These are phyloP conservation scores for Argopecten irradians DNA, from an alignment of 1,140 invertebrate genomes.

Conservation along the genomic window DNA sequence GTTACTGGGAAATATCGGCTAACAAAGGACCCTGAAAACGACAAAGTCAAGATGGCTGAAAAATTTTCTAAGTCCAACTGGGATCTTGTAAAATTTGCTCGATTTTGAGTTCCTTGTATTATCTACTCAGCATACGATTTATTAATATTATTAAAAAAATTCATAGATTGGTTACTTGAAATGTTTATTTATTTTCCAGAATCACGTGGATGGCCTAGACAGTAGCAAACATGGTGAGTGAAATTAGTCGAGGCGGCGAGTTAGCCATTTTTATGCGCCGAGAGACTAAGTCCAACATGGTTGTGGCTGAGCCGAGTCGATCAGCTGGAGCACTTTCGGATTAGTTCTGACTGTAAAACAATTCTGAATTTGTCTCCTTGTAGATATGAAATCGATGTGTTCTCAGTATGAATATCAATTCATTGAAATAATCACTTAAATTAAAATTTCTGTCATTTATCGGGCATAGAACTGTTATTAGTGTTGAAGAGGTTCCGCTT, in stretches of 20 bases:
- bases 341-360: not conserved
- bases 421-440: too few relatives aligned
- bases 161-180: not conserved
- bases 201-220: conserved; percentile 38
- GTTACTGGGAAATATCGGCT: conserved; percentile 26
- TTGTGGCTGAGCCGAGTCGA: not conserved
- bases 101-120: conserved; percentile 25
- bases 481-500: too few relatives aligned
- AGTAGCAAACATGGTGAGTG: conserved; percentile 43
- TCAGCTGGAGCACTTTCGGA: not conserved
- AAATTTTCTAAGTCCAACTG: conserved; percentile 60
- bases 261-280: conserved; percentile 27
- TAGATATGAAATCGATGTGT: not conserved
- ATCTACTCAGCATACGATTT: not conserved
- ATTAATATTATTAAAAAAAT: not conserved
- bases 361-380: not conserved
- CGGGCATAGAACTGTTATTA: too few relatives aligned
- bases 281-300: conserved; percentile 35
- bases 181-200: conserved; percentile 46
- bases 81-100: not conserved
- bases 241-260: conserved; percentile 29
- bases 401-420: not conserved
- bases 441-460: too few relatives aligned
- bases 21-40: conserved; percentile 55
- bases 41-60: conserved; percentile 63